Conservation (phyloP, 2,888 invertebrate genomes). For the Lingula anatina region DNA sequence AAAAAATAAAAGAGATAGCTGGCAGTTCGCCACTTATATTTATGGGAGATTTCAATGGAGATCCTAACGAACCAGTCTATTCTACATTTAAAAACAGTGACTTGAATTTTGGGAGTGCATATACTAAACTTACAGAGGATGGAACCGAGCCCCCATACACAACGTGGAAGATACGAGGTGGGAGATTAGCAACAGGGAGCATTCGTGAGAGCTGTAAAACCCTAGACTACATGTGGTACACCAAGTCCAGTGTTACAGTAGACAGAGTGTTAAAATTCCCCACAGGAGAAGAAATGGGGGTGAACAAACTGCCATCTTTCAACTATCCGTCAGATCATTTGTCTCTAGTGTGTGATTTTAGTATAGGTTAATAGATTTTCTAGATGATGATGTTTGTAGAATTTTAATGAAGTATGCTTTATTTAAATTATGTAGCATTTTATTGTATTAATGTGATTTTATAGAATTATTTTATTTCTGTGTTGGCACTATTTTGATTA, state of each 20-base stretch:
- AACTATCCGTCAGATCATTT: slow-evolving; percentile 74
- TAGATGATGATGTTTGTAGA: too few species aligned
- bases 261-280: slow-evolving; percentile 61
- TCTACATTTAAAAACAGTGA: slow-evolving; percentile 54
- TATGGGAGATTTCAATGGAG: slow-evolving; percentile 74
- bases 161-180: slow-evolving; percentile 70
- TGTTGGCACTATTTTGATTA: too few species aligned
- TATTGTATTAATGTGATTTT: too few species aligned
- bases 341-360: slow-evolving; percentile 58
- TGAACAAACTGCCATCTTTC: slow-evolving; percentile 63
- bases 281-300: slow-evolving; percentile 63
- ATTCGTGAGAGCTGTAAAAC: slow-evolving; percentile 68
- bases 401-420: too few species aligned
- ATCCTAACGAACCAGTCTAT: slow-evolving; percentile 68
- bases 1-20: slow-evolving; percentile 18
- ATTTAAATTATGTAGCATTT: too few species aligned
- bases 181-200: slow-evolving; percentile 57
- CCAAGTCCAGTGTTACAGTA: slow-evolving; percentile 57
- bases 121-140: slow-evolving; percentile 37
- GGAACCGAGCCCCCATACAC: slow-evolving; percentile 66
- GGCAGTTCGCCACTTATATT: slow-evolving; percentile 58
- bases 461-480: too few species aligned
- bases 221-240: slow-evolving; percentile 61
- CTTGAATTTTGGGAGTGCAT: slow-evolving; percentile 42
- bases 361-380: too few species aligned